Conservation (phyloP, 2,888 invertebrate species). For the Conops quadrifasciatus region DNA sequence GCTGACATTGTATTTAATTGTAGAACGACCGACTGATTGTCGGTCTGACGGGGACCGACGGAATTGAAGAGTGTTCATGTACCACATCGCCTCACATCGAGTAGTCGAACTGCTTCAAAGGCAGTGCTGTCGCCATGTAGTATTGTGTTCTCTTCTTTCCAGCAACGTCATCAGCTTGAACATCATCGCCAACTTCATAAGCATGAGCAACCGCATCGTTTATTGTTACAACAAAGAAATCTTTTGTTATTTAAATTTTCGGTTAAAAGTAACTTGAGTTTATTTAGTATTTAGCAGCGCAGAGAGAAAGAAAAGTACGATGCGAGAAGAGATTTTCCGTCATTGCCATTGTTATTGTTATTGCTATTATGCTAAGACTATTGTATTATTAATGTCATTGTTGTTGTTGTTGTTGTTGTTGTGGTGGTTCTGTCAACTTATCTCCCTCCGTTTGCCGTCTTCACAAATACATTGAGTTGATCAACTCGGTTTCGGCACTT, state of each 20-base stretch:
- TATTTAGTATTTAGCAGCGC: not conserved
- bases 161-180: too few relatives aligned
- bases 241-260: slow-evolving; percentile 33
- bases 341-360: not conserved
- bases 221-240: slow-evolving; percentile 30
- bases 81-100: not conserved
- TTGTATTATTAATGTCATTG: not conserved
- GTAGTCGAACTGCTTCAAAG: not conserved
- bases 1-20: too few relatives aligned
- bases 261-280: not conserved
- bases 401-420: not conserved
- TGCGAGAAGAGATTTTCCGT: not conserved
- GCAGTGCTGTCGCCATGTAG: not conserved
- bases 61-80: too few relatives aligned
- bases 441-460: not conserved
- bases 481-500: slow-evolving; percentile 21
- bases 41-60: too few relatives aligned
- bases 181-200: not conserved
- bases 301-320: too few relatives aligned
- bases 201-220: slow-evolving; percentile 12
- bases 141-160: too few relatives aligned
- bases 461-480: not conserved
- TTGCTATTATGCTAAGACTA: not conserved
- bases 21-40: too few relatives aligned
- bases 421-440: not conserved